phyloP scores from a whole-genome alignment of 2,113 vertebrate genomes.

The Donacobius atricapilla region DNA sequence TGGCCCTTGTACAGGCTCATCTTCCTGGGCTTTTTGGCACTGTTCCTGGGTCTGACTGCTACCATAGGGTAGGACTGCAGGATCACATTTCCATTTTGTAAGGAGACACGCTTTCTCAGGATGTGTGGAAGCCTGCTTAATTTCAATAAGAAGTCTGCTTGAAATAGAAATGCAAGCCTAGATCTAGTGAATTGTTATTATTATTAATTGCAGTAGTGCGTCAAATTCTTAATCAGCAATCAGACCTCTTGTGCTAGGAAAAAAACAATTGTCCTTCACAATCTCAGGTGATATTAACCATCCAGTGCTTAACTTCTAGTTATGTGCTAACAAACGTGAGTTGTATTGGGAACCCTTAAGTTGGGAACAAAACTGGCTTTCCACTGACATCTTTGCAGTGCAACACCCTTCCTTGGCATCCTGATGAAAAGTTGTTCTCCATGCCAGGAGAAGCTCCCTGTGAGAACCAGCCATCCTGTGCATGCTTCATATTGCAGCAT shows the following conservation, averaged over 20 bases:
- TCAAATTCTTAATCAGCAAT: background rate
- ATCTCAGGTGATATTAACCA: no score
- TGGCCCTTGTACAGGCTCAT: conserved; percentile 54
- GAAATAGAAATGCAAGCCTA: background rate
- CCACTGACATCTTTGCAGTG: background rate
- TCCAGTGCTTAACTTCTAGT: background rate
- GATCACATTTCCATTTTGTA: conserved; percentile 47
- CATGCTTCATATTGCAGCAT: background rate
- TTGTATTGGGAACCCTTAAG: background rate
- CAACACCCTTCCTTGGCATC: background rate
- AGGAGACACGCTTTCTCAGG: conserved; percentile 21
- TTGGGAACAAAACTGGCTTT: background rate
- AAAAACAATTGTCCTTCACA: background rate
- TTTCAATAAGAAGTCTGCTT: conserved; percentile 5
- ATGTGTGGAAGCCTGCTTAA: background rate
- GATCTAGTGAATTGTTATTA: background rate
- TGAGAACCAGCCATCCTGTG: background rate
- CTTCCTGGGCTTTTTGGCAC: conserved; percentile 30
- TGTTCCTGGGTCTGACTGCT: conserved; percentile 40
- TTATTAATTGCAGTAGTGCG: background rate
- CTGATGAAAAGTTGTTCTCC: fast-evolving
- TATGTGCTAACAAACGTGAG: background rate
- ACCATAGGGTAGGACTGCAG: conserved; percentile 12
- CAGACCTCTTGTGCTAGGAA: background rate
- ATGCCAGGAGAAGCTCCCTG: fast-evolving